These are phyloP conservation scores for Harlomillsia oculata DNA, from an alignment of 1,140 invertebrate genomes.

Conservation along the genomic window DNA sequence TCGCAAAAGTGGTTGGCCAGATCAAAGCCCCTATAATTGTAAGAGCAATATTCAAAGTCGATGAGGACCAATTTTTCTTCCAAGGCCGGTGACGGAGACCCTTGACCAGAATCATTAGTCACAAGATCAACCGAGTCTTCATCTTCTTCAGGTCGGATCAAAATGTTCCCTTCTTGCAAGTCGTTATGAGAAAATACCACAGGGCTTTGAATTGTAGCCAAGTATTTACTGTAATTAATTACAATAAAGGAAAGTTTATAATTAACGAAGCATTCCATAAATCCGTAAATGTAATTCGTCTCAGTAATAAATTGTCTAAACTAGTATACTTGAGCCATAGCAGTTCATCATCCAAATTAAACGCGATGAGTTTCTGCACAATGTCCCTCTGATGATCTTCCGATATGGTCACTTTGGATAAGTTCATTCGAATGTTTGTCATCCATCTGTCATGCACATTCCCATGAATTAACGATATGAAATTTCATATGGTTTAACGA, in stretches of 20 bases:
- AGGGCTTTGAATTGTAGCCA: constrained; percentile 52
- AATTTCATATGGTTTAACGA: too few relatives aligned
- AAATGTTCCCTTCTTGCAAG: constrained; percentile 78
- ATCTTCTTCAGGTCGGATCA: constrained; percentile 37
- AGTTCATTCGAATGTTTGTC: constrained; percentile 38
- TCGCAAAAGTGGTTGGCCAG: constrained; percentile 93
- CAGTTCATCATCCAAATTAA: constrained; percentile 53
- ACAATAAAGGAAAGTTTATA: neutral
- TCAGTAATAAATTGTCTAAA: neutral
- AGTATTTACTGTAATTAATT: constrained; percentile 40
- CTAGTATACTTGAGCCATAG: constrained; percentile 52
- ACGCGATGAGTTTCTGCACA: constrained; percentile 36
- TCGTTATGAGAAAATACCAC: constrained; percentile 97
- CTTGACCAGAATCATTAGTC: too few relatives aligned
- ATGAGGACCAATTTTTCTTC: constrained; percentile 57
- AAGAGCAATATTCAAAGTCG: constrained; percentile 90
- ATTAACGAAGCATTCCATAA: neutral
- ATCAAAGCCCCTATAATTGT: constrained; percentile 89
- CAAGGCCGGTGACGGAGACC: too few relatives aligned
- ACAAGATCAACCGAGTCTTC: too few relatives aligned
- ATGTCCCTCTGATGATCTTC: constrained; percentile 33
- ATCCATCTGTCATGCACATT: constrained; percentile 43
- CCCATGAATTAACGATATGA: too few relatives aligned
- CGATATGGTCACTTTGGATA: constrained; percentile 29
- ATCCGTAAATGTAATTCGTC: too few relatives aligned